Conservation (phyloP, 2,113 vertebrate genomes). For the Phainopepla nitens region DNA sequence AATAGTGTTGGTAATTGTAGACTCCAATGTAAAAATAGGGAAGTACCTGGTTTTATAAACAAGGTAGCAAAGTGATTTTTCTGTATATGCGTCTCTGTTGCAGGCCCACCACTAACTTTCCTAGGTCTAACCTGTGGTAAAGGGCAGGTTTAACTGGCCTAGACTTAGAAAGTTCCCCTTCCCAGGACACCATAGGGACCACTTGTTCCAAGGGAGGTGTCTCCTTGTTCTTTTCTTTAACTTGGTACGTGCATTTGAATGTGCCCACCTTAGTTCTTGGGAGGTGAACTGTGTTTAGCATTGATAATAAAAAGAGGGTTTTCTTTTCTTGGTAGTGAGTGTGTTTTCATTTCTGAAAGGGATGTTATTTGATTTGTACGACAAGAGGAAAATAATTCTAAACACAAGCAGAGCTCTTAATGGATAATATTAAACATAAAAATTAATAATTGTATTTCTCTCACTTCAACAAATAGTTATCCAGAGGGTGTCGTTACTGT, state of each 20-base stretch:
- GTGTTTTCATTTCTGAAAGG: background rate
- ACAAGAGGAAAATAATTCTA: background rate
- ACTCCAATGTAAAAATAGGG: background rate
- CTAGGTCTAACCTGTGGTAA: background rate
- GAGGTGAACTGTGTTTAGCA: background rate
- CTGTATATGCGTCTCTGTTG: background rate
- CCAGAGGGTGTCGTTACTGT: background rate
- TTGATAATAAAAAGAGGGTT: background rate
- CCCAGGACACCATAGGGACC: background rate
- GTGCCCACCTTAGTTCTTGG: rapidly evolving
- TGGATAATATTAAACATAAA: background rate
- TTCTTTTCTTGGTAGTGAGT: background rate
- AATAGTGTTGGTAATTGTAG: background rate
- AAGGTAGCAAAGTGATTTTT: background rate
- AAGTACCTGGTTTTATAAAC: background rate
- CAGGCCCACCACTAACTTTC: background rate
- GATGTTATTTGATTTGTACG: background rate
- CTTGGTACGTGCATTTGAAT: background rate
- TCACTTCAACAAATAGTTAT: background rate
- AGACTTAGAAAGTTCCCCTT: background rate
- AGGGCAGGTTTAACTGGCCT: background rate
- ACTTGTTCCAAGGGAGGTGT: rapidly evolving
- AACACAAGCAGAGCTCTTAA: background rate
- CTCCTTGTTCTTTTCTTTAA: background rate
- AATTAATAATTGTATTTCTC: background rate